Evolutionary conservation across 1,140 invertebrate species (phyloP).

Genomic region (Ylistrum balloti): DNA sequence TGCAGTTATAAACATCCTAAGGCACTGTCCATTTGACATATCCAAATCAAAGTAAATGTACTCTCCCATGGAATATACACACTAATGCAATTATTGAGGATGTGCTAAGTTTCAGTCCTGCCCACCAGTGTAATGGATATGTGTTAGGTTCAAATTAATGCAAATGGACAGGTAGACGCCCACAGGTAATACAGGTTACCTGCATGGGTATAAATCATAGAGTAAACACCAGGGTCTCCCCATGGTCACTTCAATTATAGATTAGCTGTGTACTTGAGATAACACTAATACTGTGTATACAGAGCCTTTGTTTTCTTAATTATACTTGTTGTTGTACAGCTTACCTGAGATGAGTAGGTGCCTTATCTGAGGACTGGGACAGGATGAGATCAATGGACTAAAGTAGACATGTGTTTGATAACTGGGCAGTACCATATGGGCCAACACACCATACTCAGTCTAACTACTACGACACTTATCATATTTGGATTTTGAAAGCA

Average conservation of each 20-base stretch:
- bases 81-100: slow-evolving; percentile 11
- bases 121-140: background rate
- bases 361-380: background rate
- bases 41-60: slow-evolving; percentile 18
- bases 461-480: no score
- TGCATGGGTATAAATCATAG: background rate
- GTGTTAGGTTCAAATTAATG: background rate
- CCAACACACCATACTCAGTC: no score
- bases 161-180: background rate
- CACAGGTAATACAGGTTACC: background rate
- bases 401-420: slow-evolving; percentile 1
- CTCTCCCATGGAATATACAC: slow-evolving; percentile 6
- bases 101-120: background rate
- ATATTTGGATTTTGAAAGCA: no score
- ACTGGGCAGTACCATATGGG: slow-evolving; percentile 22
- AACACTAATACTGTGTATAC: background rate
- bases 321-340: background rate
- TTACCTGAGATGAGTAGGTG: background rate
- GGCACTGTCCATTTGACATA: background rate
- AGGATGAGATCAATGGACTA: background rate
- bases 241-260: background rate
- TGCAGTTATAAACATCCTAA: background rate
- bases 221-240: background rate
- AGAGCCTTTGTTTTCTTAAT: slow-evolving; percentile 14
- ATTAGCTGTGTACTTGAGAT: slow-evolving; percentile 1